Base-by-base conservation (phyloP, 1,140 invertebrate species). In the Heterodera carotae region DNA sequence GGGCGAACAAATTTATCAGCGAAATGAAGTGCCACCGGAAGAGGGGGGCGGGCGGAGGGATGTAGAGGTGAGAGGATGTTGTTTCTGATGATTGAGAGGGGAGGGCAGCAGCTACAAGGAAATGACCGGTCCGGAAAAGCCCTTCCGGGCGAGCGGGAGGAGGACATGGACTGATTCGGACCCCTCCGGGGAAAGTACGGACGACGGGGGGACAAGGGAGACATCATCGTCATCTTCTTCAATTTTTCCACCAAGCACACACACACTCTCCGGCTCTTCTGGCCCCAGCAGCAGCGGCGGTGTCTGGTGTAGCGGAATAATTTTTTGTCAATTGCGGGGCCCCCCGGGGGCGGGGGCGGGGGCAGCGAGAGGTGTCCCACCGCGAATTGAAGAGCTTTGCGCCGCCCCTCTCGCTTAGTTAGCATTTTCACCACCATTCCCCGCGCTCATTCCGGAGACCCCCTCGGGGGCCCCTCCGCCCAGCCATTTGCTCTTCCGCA, bases 381-480 rank as follows among this genome's bases (percentile, higher is more conserved):
- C n/a, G n/a, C 39, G 39, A 43, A 43, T 53, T 53, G 48, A 53
- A 53, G 48, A 53, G 48, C 48, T 53, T 53, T 53, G 48, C n/a
- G 39, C 18, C 48, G 12, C 48, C 18, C 48, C 18, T 53, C 15
- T 18, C 15, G 36, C 48, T 53, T 12, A 5, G 4, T 39, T 39
- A n/a, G n/a, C n/a, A n/a, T n/a, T 39, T 4, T 39, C 36, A 53
- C 15, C 2, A 8, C 7, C 2, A 4, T 1, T 53, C 18, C 15
- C 22, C 48, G 4, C 18, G 12, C 18, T 53, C 48, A 6, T 22
- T 53, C 18, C 48, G 48, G 4, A 53, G 12, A 18, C 4, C 18
- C 4, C 48, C 22, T 53, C 36, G 4, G 4, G 12, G 4, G 4
- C 10, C 36, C 36, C 4, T 39, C 10, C 10, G 36, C 36, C 36